A percentile compares a stretch with the other conserved stretches of the same genome.
phyloP scores from a whole-genome alignment of 2,797 vertebrate genomes.

The Octomys mimax region DNA sequence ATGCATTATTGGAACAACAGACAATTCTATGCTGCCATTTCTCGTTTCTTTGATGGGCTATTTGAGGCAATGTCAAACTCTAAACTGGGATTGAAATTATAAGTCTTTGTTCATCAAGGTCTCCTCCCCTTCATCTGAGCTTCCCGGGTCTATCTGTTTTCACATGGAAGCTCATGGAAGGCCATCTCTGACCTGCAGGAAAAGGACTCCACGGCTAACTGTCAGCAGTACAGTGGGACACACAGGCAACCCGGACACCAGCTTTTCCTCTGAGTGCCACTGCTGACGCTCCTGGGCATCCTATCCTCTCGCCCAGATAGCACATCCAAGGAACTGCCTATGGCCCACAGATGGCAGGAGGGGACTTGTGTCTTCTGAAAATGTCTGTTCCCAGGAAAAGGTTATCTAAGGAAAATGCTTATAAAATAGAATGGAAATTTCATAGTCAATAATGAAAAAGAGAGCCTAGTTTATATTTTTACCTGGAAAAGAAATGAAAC shows the following conservation, averaged over 20 bases:
- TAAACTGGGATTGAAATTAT: neutral
- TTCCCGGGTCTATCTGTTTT: neutral
- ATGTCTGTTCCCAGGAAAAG: neutral
- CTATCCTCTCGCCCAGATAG: neutral
- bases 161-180: too few relatives aligned
- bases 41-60: neutral
- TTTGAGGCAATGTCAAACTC: neutral
- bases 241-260: neutral
- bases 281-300: rapidly evolving
- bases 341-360: neutral
- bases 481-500: neutral
- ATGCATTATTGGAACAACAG: neutral
- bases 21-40: neutral
- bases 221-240: rapidly evolving
- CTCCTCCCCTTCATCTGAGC: too few relatives aligned
- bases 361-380: neutral
- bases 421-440: neutral
- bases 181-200: rapidly evolving
- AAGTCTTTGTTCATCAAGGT: neutral
- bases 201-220: rapidly evolving
- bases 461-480: neutral
- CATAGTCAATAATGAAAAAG: neutral
- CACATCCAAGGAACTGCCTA: neutral
- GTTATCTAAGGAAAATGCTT: neutral
- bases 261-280: rapidly evolving